Conservation (phyloP, 23 tunicate genomes). For the Ciona savignyi region DNA sequence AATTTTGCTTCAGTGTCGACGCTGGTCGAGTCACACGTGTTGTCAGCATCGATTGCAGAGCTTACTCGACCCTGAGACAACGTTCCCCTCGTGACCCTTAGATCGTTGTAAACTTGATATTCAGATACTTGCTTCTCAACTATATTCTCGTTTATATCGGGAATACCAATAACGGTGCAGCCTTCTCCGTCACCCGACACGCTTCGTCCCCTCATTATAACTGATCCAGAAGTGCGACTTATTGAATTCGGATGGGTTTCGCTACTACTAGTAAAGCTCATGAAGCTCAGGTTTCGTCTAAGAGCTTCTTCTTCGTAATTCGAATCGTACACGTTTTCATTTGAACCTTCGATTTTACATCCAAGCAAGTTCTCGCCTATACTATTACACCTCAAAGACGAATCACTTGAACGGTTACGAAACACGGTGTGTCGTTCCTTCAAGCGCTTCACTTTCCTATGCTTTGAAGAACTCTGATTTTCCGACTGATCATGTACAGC, state of each 20-base stretch:
- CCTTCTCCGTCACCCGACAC: background rate
- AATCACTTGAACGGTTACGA: background rate
- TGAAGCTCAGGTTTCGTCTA: constrained; percentile 22
- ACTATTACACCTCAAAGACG: background rate
- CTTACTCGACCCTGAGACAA: background rate
- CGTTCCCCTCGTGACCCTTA: background rate
- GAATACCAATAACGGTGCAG: background rate
- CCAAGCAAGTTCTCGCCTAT: background rate
- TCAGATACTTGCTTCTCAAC: background rate
- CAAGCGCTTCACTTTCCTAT: background rate
- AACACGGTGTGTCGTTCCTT: background rate
- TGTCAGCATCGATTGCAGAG: background rate
- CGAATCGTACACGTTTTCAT: background rate
- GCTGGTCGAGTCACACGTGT: background rate
- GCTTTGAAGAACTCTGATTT: background rate
- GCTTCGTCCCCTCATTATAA: background rate
- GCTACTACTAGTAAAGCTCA: constrained; percentile 15
- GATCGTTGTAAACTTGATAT: background rate
- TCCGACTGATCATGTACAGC: background rate
- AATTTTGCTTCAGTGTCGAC: background rate
- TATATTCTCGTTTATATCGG: background rate
- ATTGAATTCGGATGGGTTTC: background rate
- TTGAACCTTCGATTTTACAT: no score
- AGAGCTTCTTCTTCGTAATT: constrained; percentile 18
- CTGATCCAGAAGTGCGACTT: background rate